Evolutionary conservation across 2,797 vertebrate species (phyloP), one percentile per base, ranked within the genome.

Genomic region (Takifugu ocellatus): DNA sequence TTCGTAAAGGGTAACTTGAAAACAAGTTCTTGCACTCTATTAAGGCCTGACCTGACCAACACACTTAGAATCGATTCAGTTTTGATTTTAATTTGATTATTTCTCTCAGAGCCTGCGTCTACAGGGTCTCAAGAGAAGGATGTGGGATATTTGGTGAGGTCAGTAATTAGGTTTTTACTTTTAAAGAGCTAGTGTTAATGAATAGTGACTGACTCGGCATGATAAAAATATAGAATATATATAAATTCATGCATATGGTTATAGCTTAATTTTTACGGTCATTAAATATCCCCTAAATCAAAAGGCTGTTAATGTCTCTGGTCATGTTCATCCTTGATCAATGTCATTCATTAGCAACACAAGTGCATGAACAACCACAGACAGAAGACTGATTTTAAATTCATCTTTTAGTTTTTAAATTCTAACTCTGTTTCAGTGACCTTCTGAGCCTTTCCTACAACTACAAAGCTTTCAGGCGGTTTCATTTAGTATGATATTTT

Each of bases 81-180:
- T 16, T 1, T 50, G 9, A 49, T 59, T 68, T 68, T 21, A 39
- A 50, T 55, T 53, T 51, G 9, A 57, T 62, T 25, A 60, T 51
- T 54, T 8, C 21, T n/a, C 42, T n/a, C 17, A 31, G 0, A 6
- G 21, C 25, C 45, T 9, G 21, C 14, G 6, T 29, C 24, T n/a
- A 8, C 6, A 53, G 46, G 16, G 24, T 56, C 51, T 47, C 15
- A 5, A 11, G 27, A 45, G 25, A 36, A 25, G 25, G 25, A 31
- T n/a, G 6, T 31, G 3, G 7, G 50, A 24, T 27, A 25, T 15
- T 52, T 11, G 42, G 36, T 27, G 16, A 21, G 14, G 16, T 50
- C 45, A n/a, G 39, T 12, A 17, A 27, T 54, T 14, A 48, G 36
- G 46, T 55, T 26, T 16, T 25, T 7, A 16, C 21, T 21, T 21